Evolutionary conservation across 1,140 invertebrate genomes (phyloP).

Genomic region (Anthonomus grandis): DNA sequence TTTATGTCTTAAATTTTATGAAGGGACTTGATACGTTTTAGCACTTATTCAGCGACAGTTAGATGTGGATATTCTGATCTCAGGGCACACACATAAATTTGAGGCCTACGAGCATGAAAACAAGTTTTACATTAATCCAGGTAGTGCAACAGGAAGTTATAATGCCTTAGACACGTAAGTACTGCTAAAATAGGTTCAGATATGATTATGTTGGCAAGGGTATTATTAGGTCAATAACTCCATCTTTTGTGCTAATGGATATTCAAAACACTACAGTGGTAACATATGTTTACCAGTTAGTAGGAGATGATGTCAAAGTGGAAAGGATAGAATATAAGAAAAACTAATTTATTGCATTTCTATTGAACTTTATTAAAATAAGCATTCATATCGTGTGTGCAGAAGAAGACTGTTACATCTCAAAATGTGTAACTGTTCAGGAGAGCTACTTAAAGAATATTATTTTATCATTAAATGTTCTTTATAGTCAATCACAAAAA

Average conservation of each 20-base stretch:
- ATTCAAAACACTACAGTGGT: constrained; percentile 97
- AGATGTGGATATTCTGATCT: constrained; percentile 98
- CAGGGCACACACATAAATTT: constrained; percentile 98
- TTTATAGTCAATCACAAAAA: too few relatives aligned
- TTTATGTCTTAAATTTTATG: too few relatives aligned
- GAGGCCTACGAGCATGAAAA: constrained; percentile 98
- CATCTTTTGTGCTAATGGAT: constrained; percentile 98
- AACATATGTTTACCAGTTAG: constrained; percentile 96
- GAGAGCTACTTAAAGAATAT: too few relatives aligned
- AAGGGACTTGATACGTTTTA: too few relatives aligned
- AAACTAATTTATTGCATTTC: too few relatives aligned
- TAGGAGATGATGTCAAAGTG: constrained; percentile 98
- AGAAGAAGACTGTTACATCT: too few relatives aligned
- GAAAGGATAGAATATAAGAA: constrained; percentile 98
- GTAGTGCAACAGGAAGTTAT: constrained; percentile 97
- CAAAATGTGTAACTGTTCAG: too few relatives aligned
- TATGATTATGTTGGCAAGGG: constrained; percentile 1
- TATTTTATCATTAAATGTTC: too few relatives aligned
- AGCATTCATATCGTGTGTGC: too few relatives aligned
- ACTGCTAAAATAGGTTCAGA: constrained; percentile 2
- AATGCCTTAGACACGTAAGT: constrained; percentile 85
- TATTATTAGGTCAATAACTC: constrained; percentile 75
- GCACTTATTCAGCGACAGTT: constrained; percentile 93
- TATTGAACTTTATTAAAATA: too few relatives aligned
- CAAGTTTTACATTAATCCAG: constrained; percentile 99